Percentiles rank a stretch among this genome's conserved stretches.
Conservation (phyloP, 2,113 vertebrate species). For the Macaca mulatta region DNA sequence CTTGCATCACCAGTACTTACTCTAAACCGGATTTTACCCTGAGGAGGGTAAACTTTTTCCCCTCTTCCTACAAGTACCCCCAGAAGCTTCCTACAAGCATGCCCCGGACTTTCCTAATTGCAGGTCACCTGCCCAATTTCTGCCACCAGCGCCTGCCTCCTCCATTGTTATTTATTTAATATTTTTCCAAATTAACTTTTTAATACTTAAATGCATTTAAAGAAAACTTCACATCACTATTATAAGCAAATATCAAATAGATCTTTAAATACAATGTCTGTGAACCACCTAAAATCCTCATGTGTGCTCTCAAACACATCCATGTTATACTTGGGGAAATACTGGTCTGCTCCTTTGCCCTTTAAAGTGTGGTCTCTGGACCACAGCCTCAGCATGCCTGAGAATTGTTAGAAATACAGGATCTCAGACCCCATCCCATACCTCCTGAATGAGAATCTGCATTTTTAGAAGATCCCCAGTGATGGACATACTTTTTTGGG, state of each 20-base stretch:
- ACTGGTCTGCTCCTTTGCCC: not conserved
- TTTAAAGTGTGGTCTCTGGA: not conserved
- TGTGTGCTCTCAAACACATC: not conserved
- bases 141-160: not conserved
- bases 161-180: not conserved
- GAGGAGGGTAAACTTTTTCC: not conserved
- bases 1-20: not conserved
- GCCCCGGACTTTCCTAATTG: not conserved
- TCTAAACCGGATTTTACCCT: not conserved
- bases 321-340: not conserved
- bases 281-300: not conserved
- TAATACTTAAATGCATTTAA: not conserved
- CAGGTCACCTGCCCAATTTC: not conserved
- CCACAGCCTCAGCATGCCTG: too few relatives aligned
- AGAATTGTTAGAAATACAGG: not conserved
- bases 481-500: not conserved
- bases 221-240: not conserved
- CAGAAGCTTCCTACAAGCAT: not conserved
- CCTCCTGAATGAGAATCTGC: not conserved
- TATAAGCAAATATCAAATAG: not conserved
- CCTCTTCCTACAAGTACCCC: not conserved
- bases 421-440: not conserved
- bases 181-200: conserved; percentile 8
- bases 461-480: not conserved
- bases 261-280: not conserved